Evolutionary conservation across 2,888 invertebrate species (phyloP), one percentile per base, ranked within the genome.

Genomic region (Eristalis intricaria): DNA sequence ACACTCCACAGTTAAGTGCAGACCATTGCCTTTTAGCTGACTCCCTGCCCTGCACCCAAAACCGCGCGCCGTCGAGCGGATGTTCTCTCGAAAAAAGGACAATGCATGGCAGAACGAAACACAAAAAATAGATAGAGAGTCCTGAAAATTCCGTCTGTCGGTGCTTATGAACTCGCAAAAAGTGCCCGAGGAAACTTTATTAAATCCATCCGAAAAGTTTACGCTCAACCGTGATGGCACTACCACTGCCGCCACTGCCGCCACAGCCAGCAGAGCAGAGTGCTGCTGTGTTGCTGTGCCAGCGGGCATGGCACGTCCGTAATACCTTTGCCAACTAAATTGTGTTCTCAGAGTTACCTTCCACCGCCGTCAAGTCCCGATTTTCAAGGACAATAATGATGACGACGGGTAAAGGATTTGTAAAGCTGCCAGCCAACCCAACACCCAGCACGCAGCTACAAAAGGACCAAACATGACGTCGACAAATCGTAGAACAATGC

Each of bases 401-500:
- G 68, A 50, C 50, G 68, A 60, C 64, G 26, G 75, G 69, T 81
- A 88, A 89, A 79, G 86, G 87, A 89, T 81, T 85, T 85, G 83
- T 88, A 81, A 50, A 89, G 79, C 84, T 70, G 74, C 82, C 77
- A 86, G 69, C 75, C 71, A 74, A 83, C 78, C 76, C 73, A 81
- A 76, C 76, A 87, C 87, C 71, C 70, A 63, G 69, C 79, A 70
- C 26, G 26, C 26, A 2, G 8, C 32, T 32, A 87, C 78, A 85
- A 76, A 75, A 75, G 80, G 86, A 82, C 81, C 75, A 82, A 84
- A 86, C 77, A 75, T 82, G 88, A 87, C 68, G 74, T 88, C 86
- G 83, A 88, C 82, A 85, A 87, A 83, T 88, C 69, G 89, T 68
- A 88, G 74, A 82, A 89, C 87, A 88, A 88, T 82, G 74, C 89